Conservation (phyloP, 2,797 vertebrate genomes). For the Megaceryle alcyon region DNA sequence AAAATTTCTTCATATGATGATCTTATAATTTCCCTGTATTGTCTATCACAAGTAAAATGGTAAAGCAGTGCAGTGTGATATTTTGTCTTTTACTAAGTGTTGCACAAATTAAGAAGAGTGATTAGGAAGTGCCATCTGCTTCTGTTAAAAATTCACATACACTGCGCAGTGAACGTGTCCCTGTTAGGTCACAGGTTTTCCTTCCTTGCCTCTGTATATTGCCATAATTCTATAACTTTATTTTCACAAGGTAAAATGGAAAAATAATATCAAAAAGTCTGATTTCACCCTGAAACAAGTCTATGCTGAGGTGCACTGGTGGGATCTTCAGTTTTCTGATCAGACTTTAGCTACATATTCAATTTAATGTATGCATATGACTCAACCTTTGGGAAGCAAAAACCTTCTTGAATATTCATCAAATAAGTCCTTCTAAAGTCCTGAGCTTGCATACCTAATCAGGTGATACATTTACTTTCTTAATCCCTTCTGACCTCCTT, state of each 20-base stretch:
- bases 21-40: neutral
- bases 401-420: conserved; percentile 14
- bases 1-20: neutral
- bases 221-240: neutral
- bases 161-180: neutral
- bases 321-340: neutral
- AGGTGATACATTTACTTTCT: conserved; percentile 4
- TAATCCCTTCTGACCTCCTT: conserved; percentile 31
- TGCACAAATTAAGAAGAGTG: neutral
- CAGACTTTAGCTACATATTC: neutral
- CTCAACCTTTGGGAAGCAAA: conserved; percentile 3
- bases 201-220: neutral
- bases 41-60: neutral
- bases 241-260: neutral
- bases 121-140: neutral
- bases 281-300: neutral
- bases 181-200: neutral
- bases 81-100: neutral
- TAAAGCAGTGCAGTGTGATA: neutral
- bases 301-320: neutral
- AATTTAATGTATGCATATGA: rapidly evolving
- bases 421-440: neutral
- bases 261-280: neutral
- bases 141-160: neutral
- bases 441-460: neutral